A percentile compares a stretch with the other conserved stretches of the same genome.
These are phyloP conservation scores for Arothron firmamentum DNA, from an alignment of 2,113 vertebrate genomes.

Conservation along the genomic window DNA sequence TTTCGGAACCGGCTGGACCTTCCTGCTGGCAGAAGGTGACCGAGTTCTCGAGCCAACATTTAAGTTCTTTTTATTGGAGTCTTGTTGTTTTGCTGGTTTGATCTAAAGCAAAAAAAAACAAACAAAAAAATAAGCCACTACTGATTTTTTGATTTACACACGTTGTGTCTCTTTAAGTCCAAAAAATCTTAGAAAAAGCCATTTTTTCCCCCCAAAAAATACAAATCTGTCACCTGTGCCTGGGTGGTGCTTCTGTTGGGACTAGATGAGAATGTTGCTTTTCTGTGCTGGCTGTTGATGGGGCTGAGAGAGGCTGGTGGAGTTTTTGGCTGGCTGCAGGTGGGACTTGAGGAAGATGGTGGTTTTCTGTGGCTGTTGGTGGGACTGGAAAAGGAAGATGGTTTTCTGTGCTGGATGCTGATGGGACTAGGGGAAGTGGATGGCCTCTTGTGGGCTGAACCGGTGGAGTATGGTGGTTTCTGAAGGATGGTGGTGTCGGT, in stretches of 20 bases:
- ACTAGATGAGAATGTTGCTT: slow-evolving; percentile 21
- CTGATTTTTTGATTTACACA: background rate
- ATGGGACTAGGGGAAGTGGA: slow-evolving; percentile 29
- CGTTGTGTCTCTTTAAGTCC: background rate
- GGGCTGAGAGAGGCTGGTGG: slow-evolving; percentile 24
- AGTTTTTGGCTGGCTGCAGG: slow-evolving; percentile 26
- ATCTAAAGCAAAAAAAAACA: slow-evolving; percentile 38
- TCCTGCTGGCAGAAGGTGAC: slow-evolving; percentile 8
- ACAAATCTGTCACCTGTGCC: slow-evolving; percentile 50
- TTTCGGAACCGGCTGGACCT: slow-evolving; percentile 14
- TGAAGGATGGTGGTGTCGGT: slow-evolving; percentile 56
- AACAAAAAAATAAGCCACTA: background rate
- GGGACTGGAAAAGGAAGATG: slow-evolving; percentile 26
- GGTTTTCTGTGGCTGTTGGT: slow-evolving; percentile 15
- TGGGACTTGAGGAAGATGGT: background rate
- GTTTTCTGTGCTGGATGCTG: slow-evolving; percentile 16
- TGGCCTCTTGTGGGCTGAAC: slow-evolving; percentile 19
- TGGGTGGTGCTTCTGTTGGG: slow-evolving; percentile 36
- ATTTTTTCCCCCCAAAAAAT: background rate
- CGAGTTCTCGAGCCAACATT: slow-evolving; percentile 14
- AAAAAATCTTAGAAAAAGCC: background rate
- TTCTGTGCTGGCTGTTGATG: slow-evolving; percentile 25
- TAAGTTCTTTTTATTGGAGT: slow-evolving; percentile 29
- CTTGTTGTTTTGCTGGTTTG: slow-evolving; percentile 21
- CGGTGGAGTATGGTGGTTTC: slow-evolving; percentile 43